Base-by-base conservation (phyloP, 2,797 vertebrate species). In the Adrianichthys oophorus region DNA sequence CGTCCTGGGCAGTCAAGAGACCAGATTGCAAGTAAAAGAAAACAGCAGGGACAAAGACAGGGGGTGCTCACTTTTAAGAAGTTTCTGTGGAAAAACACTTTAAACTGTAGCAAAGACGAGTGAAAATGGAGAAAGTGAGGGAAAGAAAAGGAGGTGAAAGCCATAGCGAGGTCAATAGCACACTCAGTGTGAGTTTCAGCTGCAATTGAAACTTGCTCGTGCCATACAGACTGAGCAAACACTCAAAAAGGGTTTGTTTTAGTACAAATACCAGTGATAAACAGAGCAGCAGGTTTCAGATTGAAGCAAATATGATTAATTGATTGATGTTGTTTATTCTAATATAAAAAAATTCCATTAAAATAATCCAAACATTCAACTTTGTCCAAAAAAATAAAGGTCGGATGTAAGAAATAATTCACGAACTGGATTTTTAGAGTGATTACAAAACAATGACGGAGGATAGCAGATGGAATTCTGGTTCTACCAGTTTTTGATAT, bases 1-100 rank as follows among this genome's bases (percentile, higher is more conserved):
- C 91, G 88, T 90, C 87, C 86, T 90, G 87, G 88, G 86, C 82
- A 85, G 85, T 76, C 79, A 89, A 91, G 85, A 89, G 87, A 80
- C 85, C 80, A 84, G 79, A 85, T 65, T 82, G 52, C 76, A 67
- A 63, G 48, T 15, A 17, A 72, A 46, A 41, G 71, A 45, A 41
- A 56, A 44, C 42, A 57, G 1, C 29, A 79, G 60, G 68, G 32
- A 50, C 53, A 14, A 37, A 37, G 32, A 4, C 32, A 37, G 32
- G 32, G 32, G 48, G 48, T 48, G 46, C 46, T 59, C 42, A 6
- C 12, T 14, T 26, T 12, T 10, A 7, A 41, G 76, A 50, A 68
- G 68, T 82, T 85, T 82, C 59, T 67, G 62, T 65, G 41, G 26
- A 48, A 75, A 83, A 75, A 56, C 3, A 59, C 13, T 41, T 6